phyloP scores from a whole-genome alignment of 2,888 invertebrate genomes.

The Cheilosia vulpina region DNA sequence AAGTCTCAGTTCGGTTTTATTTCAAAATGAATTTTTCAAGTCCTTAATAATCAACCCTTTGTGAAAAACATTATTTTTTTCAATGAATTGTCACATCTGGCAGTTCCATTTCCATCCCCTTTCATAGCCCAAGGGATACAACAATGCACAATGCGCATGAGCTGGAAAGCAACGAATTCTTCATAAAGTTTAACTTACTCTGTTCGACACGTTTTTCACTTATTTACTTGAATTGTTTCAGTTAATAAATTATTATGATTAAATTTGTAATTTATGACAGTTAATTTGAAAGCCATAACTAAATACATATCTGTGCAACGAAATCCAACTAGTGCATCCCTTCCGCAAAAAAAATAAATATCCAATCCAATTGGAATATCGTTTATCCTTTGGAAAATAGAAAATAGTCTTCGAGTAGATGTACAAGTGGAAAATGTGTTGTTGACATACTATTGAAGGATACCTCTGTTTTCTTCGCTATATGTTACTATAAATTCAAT shows the following conservation, averaged over 20 bases:
- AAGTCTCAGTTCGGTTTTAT: no score
- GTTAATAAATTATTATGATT: not conserved
- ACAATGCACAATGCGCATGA: conserved; percentile 43
- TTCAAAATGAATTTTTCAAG: no score
- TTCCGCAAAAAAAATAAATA: conserved; percentile 6
- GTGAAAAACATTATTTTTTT: not conserved
- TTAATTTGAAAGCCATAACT: not conserved
- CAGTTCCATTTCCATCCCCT: conserved; percentile 41
- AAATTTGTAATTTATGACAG: not conserved
- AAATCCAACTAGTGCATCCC: not conserved
- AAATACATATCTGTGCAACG: not conserved
- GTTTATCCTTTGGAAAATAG: conserved; percentile 53
- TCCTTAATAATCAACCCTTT: no score
- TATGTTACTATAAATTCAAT: conserved; percentile 9
- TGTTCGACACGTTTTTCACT: not conserved
- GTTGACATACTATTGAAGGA: conserved; percentile 63
- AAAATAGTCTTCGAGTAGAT: conserved; percentile 55
- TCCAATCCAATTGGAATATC: conserved; percentile 44
- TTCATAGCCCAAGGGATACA: not conserved
- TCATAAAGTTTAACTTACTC: conserved; percentile 35
- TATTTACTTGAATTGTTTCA: not conserved
- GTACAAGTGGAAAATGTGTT: conserved; percentile 63
- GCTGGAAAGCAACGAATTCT: conserved; percentile 51
- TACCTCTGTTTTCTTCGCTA: conserved; percentile 19
- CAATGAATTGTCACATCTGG: conserved; percentile 20